Percentiles rank a stretch among this genome's conserved stretches.
phyloP scores from a whole-genome alignment of 2,888 invertebrate genomes.

The Apoda limacodes region DNA sequence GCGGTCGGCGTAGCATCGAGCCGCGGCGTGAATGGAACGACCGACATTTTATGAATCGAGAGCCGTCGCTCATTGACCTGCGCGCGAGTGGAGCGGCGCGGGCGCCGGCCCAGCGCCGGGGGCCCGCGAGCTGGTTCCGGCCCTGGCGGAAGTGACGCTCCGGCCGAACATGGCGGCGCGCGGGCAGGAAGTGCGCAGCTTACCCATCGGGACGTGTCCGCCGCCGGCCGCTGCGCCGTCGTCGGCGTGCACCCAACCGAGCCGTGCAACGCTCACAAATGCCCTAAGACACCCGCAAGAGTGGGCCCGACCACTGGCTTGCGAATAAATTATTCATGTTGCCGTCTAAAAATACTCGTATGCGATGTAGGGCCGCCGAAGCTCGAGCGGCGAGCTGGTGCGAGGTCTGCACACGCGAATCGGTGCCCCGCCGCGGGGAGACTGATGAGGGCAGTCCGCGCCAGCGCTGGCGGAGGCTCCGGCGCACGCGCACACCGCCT shows the following conservation, averaged over 20 bases:
- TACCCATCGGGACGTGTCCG: constrained; percentile 64
- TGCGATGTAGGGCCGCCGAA: constrained; percentile 46
- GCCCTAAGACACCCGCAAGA: constrained; percentile 52
- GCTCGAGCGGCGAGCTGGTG: constrained; percentile 40
- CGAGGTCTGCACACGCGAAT: constrained; percentile 59
- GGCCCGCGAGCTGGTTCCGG: constrained; percentile 33
- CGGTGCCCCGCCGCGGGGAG: constrained; percentile 66
- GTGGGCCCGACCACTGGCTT: constrained; percentile 63
- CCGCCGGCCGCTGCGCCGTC: constrained; percentile 38
- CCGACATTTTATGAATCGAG: constrained; percentile 69
- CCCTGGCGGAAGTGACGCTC: constrained; percentile 61
- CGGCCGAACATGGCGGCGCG: constrained; percentile 65
- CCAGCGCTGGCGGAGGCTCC: constrained; percentile 62
- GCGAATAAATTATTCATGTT: constrained; percentile 66
- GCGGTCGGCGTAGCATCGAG: constrained; percentile 57
- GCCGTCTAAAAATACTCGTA: constrained; percentile 69
- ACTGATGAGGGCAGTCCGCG: constrained; percentile 67
- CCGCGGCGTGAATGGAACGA: constrained; percentile 64
- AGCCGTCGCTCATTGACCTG: constrained; percentile 40
- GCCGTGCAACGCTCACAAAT: constrained; percentile 45
- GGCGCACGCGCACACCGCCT: constrained; percentile 54
- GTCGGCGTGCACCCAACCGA: constrained; percentile 27
- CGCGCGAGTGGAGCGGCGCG: constrained; percentile 35
- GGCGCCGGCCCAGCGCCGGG: constrained; percentile 37
- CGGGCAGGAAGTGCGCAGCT: constrained; percentile 70